Conservation (phyloP, 2,888 invertebrate species). For the Peribatodes rhomboidaria region DNA sequence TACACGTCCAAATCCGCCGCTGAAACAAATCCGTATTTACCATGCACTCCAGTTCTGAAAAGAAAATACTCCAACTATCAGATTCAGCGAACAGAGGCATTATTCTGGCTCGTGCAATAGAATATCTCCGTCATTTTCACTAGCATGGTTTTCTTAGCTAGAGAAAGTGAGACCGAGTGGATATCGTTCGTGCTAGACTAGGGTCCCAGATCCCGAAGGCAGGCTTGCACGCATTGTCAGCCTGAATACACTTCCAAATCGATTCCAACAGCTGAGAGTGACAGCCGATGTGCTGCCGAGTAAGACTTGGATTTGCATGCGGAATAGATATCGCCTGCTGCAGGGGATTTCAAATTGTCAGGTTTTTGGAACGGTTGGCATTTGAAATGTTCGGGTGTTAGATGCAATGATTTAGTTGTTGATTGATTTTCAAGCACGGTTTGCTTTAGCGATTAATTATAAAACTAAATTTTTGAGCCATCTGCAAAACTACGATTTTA, state of each 20-base stretch:
- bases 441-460: too few relatives aligned
- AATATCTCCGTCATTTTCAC: too few relatives aligned
- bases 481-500: too few relatives aligned
- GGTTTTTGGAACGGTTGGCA: not conserved
- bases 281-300: slow-evolving; percentile 65
- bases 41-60: slow-evolving; percentile 20
- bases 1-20: not conserved
- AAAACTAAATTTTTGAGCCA: too few relatives aligned
- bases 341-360: slow-evolving; percentile 37
- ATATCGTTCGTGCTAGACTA: too few relatives aligned
- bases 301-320: slow-evolving; percentile 82
- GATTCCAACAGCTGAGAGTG: slow-evolving; percentile 83
- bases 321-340: slow-evolving; percentile 72
- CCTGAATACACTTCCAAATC: slow-evolving; percentile 85
- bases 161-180: too few relatives aligned
- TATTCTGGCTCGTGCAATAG: too few relatives aligned
- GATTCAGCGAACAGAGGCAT: slow-evolving; percentile 54
- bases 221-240: slow-evolving; percentile 81
- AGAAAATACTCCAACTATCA: slow-evolving; percentile 32
- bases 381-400: too few relatives aligned
- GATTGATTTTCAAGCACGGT: too few relatives aligned
- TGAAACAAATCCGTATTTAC: slow-evolving; percentile 16
- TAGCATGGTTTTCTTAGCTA: too few relatives aligned
- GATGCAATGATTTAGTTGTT: too few relatives aligned
- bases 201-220: slow-evolving; percentile 69